Conservation (phyloP, 2,888 invertebrate genomes). For the Agrochola macilenta region DNA sequence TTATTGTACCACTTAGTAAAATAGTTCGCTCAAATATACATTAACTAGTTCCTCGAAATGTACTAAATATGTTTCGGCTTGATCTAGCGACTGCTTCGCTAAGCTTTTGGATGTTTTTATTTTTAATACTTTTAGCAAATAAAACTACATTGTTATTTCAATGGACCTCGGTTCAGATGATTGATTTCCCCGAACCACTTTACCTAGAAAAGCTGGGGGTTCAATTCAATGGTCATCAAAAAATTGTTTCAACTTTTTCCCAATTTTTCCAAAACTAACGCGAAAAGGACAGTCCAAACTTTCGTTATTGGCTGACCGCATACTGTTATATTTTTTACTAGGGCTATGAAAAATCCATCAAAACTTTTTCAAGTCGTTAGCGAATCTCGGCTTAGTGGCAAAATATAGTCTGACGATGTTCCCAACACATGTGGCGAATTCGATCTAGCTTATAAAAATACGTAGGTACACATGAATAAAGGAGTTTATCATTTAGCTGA, state of each 20-base stretch:
- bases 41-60: conserved; percentile 6
- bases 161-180: conserved; percentile 3
- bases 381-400: conserved; percentile 73
- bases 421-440: conserved; percentile 69
- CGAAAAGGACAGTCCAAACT: conserved; percentile 72
- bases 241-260: conserved; percentile 50
- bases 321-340: conserved; percentile 79
- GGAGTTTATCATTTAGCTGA: conserved; percentile 42
- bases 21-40: neutral
- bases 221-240: conserved; percentile 25
- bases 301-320: conserved; percentile 80
- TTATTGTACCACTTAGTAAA: neutral
- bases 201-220: neutral
- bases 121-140: neutral
- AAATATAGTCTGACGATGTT: conserved; percentile 72
- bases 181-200: neutral
- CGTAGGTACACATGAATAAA: conserved; percentile 31
- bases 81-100: neutral
- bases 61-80: neutral
- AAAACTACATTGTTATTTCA: neutral
- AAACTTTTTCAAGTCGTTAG: conserved; percentile 87
- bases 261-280: conserved; percentile 66
- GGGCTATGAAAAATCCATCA: conserved; percentile 85
- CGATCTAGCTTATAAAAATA: conserved; percentile 60
- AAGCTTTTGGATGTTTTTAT: neutral